Evolutionary conservation across 2,113 vertebrate species (phyloP).

Genomic region (Genyomyrus donnyi): DNA sequence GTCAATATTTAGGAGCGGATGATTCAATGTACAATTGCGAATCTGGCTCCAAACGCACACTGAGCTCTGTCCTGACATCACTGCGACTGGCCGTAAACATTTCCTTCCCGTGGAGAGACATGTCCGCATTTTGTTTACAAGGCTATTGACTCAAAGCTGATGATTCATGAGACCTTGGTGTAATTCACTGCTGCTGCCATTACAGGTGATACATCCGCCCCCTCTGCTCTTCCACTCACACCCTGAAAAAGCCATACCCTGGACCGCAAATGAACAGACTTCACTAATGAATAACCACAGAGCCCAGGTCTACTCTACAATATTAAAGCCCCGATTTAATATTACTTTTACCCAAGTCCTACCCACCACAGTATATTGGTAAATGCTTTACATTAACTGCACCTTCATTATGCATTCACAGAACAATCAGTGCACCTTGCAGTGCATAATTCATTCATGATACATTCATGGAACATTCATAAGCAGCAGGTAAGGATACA

Average conservation of each 20-base stretch:
- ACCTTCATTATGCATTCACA: background rate
- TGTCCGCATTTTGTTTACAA: background rate
- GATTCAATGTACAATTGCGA: background rate
- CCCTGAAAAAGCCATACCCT: slow-evolving; percentile 20
- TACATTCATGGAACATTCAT: background rate
- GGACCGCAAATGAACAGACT: slow-evolving; percentile 19
- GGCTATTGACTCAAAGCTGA: slow-evolving; percentile 18
- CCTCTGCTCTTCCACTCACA: slow-evolving; percentile 7
- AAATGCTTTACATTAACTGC: background rate
- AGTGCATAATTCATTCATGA: background rate
- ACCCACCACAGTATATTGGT: background rate
- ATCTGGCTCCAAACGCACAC: background rate
- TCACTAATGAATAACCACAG: slow-evolving; percentile 21
- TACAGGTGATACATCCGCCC: slow-evolving; percentile 27
- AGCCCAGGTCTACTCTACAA: slow-evolving; percentile 25
- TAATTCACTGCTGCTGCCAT: slow-evolving; percentile 29
- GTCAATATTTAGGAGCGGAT: background rate
- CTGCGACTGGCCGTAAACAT: background rate
- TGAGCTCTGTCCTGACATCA: background rate
- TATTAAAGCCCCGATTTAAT: background rate
- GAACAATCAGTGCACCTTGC: no score
- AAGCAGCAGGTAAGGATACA: background rate
- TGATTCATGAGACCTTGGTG: slow-evolving; percentile 25
- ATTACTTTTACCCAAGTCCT: background rate
- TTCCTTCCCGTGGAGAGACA: background rate